Conservation (phyloP, 2,888 invertebrate species). For the Cabera pusaria region DNA sequence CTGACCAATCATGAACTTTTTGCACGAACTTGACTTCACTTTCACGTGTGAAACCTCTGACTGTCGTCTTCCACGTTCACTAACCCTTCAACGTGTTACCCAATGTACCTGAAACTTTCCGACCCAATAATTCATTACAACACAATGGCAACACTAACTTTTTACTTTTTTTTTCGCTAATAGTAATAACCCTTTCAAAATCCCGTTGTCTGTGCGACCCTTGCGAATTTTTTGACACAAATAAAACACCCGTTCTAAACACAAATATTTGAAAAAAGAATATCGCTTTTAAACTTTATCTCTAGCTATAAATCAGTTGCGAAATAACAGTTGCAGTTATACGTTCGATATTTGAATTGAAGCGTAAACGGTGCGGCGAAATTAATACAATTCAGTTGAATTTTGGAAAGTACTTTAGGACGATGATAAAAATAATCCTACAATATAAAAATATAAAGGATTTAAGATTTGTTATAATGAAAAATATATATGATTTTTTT, state of each 20-base stretch:
- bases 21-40: no score
- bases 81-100: constrained; percentile 77
- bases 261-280: constrained; percentile 76
- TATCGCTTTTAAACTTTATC: constrained; percentile 70
- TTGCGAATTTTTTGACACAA: constrained; percentile 78
- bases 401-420: no score
- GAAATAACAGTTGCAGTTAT: constrained; percentile 67
- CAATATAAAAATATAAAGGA: no score
- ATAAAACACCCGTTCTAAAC: constrained; percentile 79
- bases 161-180: constrained; percentile 51
- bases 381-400: constrained; percentile 22
- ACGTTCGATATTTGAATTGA: constrained; percentile 68
- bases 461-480: no score
- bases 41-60: constrained; percentile 74
- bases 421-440: constrained; percentile 29
- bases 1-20: no score
- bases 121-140: constrained; percentile 82
- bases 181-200: constrained; percentile 77
- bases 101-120: constrained; percentile 81
- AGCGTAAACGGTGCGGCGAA: constrained; percentile 59
- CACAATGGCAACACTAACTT: constrained; percentile 77
- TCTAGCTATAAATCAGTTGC: constrained; percentile 76
- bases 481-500: no score
- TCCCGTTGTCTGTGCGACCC: constrained; percentile 69
- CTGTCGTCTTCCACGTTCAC: constrained; percentile 69